phyloP scores from a whole-genome alignment of 2,113 vertebrate genomes.

The Diadophis punctatus region DNA sequence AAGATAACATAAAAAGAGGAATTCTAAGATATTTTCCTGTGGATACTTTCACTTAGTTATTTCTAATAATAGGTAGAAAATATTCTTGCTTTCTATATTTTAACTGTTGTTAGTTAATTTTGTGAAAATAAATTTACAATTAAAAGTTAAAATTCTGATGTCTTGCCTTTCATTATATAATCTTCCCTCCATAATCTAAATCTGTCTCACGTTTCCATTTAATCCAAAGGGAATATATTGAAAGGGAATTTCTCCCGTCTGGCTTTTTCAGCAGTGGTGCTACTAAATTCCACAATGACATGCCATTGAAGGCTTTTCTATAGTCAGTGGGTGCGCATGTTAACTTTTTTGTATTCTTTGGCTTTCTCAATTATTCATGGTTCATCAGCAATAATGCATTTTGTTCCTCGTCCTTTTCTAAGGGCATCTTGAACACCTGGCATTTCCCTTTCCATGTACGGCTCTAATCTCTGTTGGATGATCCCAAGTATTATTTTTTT shows the following conservation, averaged over 20 bases:
- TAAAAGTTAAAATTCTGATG: neutral
- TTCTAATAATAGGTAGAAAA: neutral
- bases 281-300: neutral
- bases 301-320: neutral
- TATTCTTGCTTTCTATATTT: neutral
- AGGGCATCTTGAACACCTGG: neutral
- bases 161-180: neutral
- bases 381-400: neutral
- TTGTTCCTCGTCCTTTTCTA: neutral
- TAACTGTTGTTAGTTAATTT: neutral
- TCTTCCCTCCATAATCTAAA: neutral
- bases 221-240: neutral
- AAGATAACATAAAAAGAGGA: neutral
- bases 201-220: neutral
- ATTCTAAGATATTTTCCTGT: neutral
- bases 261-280: neutral
- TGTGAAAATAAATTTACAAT: neutral
- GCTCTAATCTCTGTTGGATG: neutral
- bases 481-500: neutral
- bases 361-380: neutral
- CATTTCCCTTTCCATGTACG: neutral
- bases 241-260: neutral
- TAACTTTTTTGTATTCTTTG: neutral
- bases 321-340: neutral
- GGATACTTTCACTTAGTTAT: neutral